Base-by-base conservation (phyloP, 2,797 vertebrate species). In the Myotis vivesi region DNA sequence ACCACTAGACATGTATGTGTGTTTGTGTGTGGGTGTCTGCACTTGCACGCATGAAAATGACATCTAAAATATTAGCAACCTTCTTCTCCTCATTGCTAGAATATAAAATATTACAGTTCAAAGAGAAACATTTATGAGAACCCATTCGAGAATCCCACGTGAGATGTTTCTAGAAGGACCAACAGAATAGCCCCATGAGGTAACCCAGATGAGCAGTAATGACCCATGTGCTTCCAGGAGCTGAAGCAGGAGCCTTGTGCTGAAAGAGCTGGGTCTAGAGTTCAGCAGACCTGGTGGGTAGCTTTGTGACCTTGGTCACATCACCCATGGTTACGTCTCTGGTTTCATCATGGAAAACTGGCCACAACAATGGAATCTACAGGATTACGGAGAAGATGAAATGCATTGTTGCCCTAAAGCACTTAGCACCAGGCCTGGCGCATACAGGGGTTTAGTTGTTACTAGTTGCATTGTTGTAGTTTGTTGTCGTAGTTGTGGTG, bases 391-490 rank as follows among this genome's bases (percentile, higher is more conserved):
- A 22, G 25, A 28, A 33, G 17, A 71, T 12, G 1, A 12, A 4
- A 8, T 9, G 15, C 11, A 1, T 46, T 3, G 2, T 5, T 57
- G 12, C 3, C 1, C 0, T n/a, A 15, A 23, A 22, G 30, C 9
- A 0, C 10, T 5, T 3, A 22, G 38, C 38, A 17, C 1, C 2
- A 6, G 2, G 36, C 17, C 9, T 4, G 23, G 15, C 17, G 5
- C 19, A 4, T 0, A 8, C 17, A 36, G 5, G 53, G 3, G 16
- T 12, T 33, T 72, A 0, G 5, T 28, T 55, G 3, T 44, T 20
- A 15, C 5, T 6, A 16, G 7, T 13, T 13, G 8, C 5, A 36
- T 9, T 36, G 55, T 16, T 7, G 44, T 12, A 6, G 64, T 59
- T 41, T 19, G 41, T 9, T 51, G 64, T 11, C 5, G 11, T 8